These are phyloP conservation scores for Octopus bimaculoides DNA, from an alignment of 1,140 invertebrate species.

Conservation along the genomic window DNA sequence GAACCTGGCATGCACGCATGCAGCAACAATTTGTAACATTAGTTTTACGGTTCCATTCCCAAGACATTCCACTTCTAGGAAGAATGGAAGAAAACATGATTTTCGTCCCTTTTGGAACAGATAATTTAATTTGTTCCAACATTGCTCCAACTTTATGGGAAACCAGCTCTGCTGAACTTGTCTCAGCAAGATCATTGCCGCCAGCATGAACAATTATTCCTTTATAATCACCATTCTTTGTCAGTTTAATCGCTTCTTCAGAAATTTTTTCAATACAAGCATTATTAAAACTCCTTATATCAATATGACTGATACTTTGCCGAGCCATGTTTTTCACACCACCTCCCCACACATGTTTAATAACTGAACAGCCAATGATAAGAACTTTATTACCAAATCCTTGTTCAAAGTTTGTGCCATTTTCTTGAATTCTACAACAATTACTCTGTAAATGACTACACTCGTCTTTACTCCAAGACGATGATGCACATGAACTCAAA, in stretches of 20 bases:
- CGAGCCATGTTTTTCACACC: conserved; percentile 3
- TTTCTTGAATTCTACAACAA: not conserved
- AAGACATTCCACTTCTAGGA: conserved; percentile 6
- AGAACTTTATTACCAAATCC: not conserved
- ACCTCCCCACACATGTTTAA: not conserved
- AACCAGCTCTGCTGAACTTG: not conserved
- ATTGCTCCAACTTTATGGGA: conserved; percentile 6
- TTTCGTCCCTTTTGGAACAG: conserved; percentile 3
- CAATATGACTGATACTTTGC: not conserved
- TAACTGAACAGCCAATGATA: conserved; percentile 6
- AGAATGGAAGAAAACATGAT: conserved; percentile 2
- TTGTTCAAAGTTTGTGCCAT: not conserved
- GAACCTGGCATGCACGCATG: not conserved
- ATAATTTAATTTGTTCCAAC: not conserved
- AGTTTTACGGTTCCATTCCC: conserved; percentile 7
- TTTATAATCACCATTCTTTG: conserved; percentile 2
- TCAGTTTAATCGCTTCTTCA: not conserved
- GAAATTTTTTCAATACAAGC: conserved; percentile 5
- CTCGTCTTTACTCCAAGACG: not conserved
- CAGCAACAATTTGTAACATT: conserved; percentile 9
- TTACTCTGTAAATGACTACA: not conserved
- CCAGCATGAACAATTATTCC: not conserved
- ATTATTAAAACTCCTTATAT: not conserved
- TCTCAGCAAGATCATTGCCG: not conserved
- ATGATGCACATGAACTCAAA: not conserved